Conservation (phyloP, 2,797 vertebrate genomes). For the Gorsachius magnificus region DNA sequence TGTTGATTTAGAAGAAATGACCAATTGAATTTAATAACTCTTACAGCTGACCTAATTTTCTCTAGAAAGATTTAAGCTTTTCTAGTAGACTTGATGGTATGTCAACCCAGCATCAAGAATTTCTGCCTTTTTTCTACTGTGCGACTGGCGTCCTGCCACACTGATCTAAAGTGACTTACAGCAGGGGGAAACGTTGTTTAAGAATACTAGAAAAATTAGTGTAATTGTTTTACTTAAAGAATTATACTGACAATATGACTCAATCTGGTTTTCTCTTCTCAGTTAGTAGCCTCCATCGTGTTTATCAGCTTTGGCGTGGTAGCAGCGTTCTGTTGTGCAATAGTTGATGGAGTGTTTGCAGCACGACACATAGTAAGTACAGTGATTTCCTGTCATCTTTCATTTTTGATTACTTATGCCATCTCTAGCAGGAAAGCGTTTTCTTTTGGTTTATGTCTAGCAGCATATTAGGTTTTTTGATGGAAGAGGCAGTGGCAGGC, state of each 20-base stretch:
- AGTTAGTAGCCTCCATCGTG: conserved; percentile 91
- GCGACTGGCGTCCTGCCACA: neutral
- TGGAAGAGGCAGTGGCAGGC: neutral
- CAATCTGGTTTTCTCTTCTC: conserved; percentile 30
- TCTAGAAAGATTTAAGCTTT: neutral
- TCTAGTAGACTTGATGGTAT: neutral
- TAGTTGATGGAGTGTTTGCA: conserved; percentile 91
- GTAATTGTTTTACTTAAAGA: neutral
- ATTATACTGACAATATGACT: neutral
- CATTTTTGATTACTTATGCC: neutral
- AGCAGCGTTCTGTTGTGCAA: conserved; percentile 89
- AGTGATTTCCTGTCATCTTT: neutral
- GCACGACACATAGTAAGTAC: conserved; percentile 91
- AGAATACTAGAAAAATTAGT: neutral
- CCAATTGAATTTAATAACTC: neutral
- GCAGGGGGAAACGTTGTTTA: neutral
- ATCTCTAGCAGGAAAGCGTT: neutral
- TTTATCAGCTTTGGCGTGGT: conserved; percentile 93
- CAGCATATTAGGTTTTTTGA: neutral
- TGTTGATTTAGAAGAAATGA: neutral
- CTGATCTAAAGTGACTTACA: neutral
- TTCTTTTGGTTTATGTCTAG: neutral
- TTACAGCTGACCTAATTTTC: neutral
- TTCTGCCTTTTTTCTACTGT: neutral
- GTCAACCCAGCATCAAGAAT: neutral